phyloP scores from a whole-genome alignment of 2,888 invertebrate species.

The Nomada fucata region DNA sequence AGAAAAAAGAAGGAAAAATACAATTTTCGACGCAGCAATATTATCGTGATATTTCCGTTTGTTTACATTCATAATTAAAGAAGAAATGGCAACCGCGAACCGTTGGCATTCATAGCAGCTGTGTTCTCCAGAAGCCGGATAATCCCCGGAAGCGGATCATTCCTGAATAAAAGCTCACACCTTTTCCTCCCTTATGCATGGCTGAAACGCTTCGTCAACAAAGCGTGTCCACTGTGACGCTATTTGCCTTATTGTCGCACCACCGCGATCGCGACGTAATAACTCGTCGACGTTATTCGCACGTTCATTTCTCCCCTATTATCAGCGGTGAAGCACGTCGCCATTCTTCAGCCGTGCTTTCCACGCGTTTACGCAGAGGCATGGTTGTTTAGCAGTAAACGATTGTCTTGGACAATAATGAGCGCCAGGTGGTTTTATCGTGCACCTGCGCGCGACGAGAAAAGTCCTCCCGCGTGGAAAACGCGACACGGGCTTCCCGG shows the following conservation, averaged over 20 bases:
- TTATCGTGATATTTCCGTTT: not conserved
- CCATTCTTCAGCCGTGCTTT: not conserved
- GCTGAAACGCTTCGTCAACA: not conserved
- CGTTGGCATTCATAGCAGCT: not conserved
- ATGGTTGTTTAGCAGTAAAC: slow-evolving; percentile 27
- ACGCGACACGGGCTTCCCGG: not conserved
- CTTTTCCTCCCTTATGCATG: not conserved
- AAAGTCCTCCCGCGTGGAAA: slow-evolving; percentile 20
- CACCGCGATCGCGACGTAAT: not conserved
- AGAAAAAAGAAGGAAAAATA: too few species aligned
- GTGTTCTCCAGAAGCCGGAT: not conserved
- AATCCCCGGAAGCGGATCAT: slow-evolving; percentile 48
- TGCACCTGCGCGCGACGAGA: slow-evolving; percentile 29
- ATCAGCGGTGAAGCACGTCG: not conserved
- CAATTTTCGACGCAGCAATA: too few species aligned
- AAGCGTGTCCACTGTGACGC: not conserved
- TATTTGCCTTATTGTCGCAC: not conserved
- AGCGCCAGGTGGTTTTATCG: slow-evolving; percentile 9
- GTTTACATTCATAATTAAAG: not conserved
- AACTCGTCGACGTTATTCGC: not conserved
- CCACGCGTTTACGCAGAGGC: not conserved
- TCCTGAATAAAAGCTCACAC: slow-evolving; percentile 28
- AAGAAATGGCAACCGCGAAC: not conserved
- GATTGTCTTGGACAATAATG: slow-evolving; percentile 26
- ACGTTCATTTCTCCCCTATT: not conserved